Evolutionary conservation across 2,113 vertebrate genomes (phyloP).

Genomic region (Morone saxatilis): DNA sequence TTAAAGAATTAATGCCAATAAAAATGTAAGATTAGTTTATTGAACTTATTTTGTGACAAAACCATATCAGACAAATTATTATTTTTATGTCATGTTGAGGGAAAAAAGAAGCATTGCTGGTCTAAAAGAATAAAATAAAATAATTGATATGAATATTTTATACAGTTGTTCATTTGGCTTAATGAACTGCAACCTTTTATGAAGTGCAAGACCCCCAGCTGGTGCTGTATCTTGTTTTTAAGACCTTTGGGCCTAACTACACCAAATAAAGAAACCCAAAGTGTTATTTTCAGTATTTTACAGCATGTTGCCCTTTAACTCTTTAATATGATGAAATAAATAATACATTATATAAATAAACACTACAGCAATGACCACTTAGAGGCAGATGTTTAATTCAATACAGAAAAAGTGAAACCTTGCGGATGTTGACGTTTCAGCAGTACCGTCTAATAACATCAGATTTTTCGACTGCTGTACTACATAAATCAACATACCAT

Average conservation of each 20-base stretch:
- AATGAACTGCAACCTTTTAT: no score
- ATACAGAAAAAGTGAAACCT: background rate
- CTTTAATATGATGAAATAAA: background rate
- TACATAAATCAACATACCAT: slow-evolving; percentile 8
- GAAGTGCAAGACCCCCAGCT: no score
- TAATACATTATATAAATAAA: background rate
- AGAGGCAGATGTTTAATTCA: background rate
- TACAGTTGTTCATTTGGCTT: no score
- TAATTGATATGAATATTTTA: no score
- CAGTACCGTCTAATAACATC: background rate
- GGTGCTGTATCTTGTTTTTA: background rate
- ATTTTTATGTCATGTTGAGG: no score
- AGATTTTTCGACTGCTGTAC: background rate
- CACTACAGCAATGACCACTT: background rate
- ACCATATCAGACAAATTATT: background rate
- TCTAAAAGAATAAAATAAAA: no score
- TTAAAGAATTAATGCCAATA: background rate
- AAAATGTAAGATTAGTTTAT: background rate
- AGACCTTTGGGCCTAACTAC: background rate
- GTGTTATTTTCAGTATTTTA: background rate
- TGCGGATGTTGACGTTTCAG: background rate
- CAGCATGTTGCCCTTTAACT: background rate
- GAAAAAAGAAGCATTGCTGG: no score
- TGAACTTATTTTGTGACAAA: background rate
- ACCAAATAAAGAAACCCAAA: background rate